phyloP scores from a whole-genome alignment of 1,140 invertebrate genomes.

The Procambarus clarkii region DNA sequence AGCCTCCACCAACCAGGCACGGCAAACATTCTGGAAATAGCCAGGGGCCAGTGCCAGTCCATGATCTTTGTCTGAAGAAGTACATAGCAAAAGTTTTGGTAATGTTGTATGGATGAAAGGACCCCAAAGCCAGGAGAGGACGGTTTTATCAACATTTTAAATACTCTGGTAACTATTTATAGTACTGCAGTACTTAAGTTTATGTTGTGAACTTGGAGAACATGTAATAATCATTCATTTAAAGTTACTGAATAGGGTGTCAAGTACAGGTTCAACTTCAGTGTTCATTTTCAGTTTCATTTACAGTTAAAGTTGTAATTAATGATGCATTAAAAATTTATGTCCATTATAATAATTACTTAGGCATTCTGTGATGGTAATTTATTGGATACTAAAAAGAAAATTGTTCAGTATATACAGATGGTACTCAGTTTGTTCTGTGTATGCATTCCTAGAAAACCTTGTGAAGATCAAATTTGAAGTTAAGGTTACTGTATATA shows the following conservation, averaged over 20 bases:
- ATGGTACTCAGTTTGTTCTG: too few relatives aligned
- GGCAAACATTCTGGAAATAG: conserved; percentile 49
- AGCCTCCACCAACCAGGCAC: conserved; percentile 67
- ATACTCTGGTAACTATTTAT: background rate
- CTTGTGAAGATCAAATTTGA: too few relatives aligned
- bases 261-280: background rate
- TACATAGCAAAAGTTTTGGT: background rate
- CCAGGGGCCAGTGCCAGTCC: background rate
- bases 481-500: too few relatives aligned
- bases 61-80: conserved; percentile 10
- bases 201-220: background rate
- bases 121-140: background rate
- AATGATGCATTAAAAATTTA: too few relatives aligned
- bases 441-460: too few relatives aligned
- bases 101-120: background rate
- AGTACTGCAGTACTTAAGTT: background rate
- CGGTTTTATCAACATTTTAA: background rate
- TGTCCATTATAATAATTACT: too few relatives aligned
- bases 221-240: background rate
- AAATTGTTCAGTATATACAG: too few relatives aligned
- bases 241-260: background rate
- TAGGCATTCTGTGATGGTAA: too few relatives aligned
- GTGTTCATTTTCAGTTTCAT: too few relatives aligned
- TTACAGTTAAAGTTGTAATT: too few relatives aligned
- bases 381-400: too few relatives aligned